Evolutionary conservation across 2,888 invertebrate genomes (phyloP), one percentile per base, ranked within the genome.

Genomic region (Agrypnus murinus): DNA sequence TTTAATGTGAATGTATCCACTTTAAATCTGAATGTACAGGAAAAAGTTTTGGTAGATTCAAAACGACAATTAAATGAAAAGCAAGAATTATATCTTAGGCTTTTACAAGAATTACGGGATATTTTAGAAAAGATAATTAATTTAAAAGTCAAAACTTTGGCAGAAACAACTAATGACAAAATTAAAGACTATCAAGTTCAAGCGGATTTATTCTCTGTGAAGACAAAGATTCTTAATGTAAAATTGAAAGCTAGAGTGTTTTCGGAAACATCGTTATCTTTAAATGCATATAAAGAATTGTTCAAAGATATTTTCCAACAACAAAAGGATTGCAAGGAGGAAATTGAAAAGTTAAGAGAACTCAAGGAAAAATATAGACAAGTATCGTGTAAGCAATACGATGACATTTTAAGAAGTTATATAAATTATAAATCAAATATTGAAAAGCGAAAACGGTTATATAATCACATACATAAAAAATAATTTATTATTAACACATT

Each of bases 371-470:
- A 83, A 69, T 88, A 87, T 74, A 81, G 84, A 45, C 79, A 80
- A 50, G 81, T 87, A 6, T 78, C 80, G 34, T 84, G 84, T 68
- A 84, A 84, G 66, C 85, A 87, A 75, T 88, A 84, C 74, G 83
- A 86, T 74, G 82, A 85, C 63, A 82, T 87, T 36, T 77, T 87
- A 45, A 83, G 81, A 57, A 81, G 81, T 34, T 87, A 87, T 74
- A 76, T 80, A 53, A 82, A 86, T 66, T 80, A 86, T 65, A 85
- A 85, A 66, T 69, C 77, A 43, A 79, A 82, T 14, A 79, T 86
- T 50, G 84, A 86, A 70, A 87, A 84, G n/a, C 59, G 48, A 17
- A 59, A 12, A 65, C 19, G 15, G 17, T 19, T 55, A 0, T 45
- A 45, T 46, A 45, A 60, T 60, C 66, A 38, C 0, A 43, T 59